Evolutionary conservation across 2,797 vertebrate genomes (phyloP).

Genomic region (Catharus ustulatus): DNA sequence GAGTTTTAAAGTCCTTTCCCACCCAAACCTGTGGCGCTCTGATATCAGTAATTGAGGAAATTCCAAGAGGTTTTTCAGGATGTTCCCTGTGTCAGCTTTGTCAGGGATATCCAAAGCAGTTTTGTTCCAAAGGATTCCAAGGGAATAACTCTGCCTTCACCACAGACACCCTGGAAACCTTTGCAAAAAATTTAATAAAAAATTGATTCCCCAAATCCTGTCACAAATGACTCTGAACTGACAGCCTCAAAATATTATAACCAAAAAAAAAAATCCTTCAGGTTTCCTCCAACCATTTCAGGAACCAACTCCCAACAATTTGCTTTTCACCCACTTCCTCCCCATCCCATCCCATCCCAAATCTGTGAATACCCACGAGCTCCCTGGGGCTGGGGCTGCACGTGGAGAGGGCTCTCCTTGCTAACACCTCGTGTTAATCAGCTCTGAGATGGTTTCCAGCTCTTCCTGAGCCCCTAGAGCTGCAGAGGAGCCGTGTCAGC

Average conservation of each 20-base stretch:
- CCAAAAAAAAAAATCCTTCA: neutral
- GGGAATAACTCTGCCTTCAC: neutral
- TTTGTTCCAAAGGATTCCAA: neutral
- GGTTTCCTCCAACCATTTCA: neutral
- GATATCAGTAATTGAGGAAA: neutral
- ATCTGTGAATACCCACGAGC: neutral
- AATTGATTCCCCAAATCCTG: rapidly evolving
- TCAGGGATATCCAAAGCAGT: neutral
- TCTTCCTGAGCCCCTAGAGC: slow-evolving; percentile 13
- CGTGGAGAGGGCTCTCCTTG: neutral
- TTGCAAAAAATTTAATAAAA: neutral
- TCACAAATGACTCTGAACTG: rapidly evolving
- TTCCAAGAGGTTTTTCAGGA: neutral
- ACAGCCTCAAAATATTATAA: neutral
- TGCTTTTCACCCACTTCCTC: neutral
- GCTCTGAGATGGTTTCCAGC: slow-evolving; percentile 40
- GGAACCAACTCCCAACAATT: neutral
- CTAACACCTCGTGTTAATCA: neutral
- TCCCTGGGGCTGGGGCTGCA: neutral
- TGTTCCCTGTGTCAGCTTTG: neutral
- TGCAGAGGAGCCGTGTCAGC: slow-evolving; percentile 11
- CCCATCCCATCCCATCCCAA: neutral
- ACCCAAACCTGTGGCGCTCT: neutral
- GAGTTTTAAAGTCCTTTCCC: neutral
- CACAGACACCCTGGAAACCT: neutral